These are phyloP conservation scores for Trachelus stipa DNA, from an alignment of 2,888 invertebrate genomes.

Conservation along the genomic window DNA sequence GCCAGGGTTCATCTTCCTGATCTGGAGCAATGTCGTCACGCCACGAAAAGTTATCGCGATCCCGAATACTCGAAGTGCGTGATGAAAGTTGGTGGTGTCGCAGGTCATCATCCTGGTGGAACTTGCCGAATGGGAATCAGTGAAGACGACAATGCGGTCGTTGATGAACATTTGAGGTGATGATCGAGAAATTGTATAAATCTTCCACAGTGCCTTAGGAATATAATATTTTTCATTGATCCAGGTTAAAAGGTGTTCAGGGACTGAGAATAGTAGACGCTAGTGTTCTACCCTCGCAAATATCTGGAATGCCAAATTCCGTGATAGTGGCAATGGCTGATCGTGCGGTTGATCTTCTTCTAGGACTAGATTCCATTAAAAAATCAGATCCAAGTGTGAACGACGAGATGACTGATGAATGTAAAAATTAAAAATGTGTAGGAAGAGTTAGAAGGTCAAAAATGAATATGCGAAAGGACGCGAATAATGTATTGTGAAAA, in stretches of 20 bases:
- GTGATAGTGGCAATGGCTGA: conserved; percentile 76
- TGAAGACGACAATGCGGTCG: conserved; percentile 69
- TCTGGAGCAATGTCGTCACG: conserved; percentile 72
- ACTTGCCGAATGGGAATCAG: conserved; percentile 78
- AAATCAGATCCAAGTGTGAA: not conserved
- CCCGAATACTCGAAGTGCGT: conserved; percentile 75
- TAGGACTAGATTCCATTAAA: not conserved
- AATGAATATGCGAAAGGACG: not conserved
- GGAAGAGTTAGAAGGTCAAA: not conserved
- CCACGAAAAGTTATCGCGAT: conserved; percentile 67
- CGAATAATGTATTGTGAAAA: not conserved
- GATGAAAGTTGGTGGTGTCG: conserved; percentile 73
- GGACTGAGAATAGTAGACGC: conserved; percentile 83
- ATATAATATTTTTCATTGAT: conserved; percentile 41
- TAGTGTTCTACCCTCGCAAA: conserved; percentile 81
- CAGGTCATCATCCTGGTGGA: conserved; percentile 85
- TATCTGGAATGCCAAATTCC: conserved; percentile 82
- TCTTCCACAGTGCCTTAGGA: not conserved
- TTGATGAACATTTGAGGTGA: conserved; percentile 76
- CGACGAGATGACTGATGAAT: not conserved
- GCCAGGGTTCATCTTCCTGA: conserved; percentile 76
- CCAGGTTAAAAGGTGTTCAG: conserved; percentile 74
- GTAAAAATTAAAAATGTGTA: not conserved
- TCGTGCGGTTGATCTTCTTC: conserved; percentile 73
- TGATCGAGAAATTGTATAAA: not conserved